phyloP scores from a whole-genome alignment of 2,797 vertebrate species.

The Pygocentrus nattereri region DNA sequence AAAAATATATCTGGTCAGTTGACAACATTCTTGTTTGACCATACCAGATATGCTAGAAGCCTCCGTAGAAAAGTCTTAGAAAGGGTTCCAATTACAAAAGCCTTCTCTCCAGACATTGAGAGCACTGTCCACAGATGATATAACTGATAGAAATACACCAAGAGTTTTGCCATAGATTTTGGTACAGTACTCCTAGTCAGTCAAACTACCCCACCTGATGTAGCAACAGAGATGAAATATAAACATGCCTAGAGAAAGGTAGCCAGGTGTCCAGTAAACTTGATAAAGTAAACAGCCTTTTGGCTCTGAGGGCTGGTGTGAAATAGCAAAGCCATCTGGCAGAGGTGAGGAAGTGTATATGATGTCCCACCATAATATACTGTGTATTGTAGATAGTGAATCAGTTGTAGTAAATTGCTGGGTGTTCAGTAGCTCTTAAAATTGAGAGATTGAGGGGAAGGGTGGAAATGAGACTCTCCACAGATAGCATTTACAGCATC shows the following conservation, averaged over 20 bases:
- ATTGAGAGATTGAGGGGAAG: not conserved
- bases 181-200: not conserved
- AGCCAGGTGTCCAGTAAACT: not conserved
- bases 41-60: not conserved
- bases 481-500: not conserved
- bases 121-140: not conserved
- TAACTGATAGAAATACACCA: not conserved
- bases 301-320: constrained; percentile 1
- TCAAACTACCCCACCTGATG: not conserved
- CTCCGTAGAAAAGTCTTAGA: not conserved
- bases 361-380: not conserved
- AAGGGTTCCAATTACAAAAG: not conserved
- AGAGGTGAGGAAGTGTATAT: not conserved
- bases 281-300: not conserved
- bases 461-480: not conserved
- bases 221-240: not conserved
- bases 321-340: not conserved
- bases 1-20: not conserved
- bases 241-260: not conserved
- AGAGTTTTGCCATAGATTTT: not conserved
- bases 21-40: not conserved
- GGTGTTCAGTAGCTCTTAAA: not conserved
- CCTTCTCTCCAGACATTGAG: not conserved
- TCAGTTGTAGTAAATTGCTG: not conserved
- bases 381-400: not conserved